Evolutionary conservation across 1,140 invertebrate species (phyloP).

Genomic region (Lasioglossum albipes): DNA sequence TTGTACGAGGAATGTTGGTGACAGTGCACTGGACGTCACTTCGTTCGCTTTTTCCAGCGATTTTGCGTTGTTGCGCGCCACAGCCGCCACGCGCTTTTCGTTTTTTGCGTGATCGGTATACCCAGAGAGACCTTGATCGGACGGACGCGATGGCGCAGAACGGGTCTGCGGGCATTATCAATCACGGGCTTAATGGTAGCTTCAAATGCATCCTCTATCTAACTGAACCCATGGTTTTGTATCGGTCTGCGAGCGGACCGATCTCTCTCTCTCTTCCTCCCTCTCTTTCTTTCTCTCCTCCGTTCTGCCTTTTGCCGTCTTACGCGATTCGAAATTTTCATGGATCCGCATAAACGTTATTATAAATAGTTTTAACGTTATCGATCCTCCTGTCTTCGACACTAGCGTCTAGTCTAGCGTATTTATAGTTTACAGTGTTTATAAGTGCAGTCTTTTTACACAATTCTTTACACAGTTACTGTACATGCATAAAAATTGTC

Average conservation of each 20-base stretch:
- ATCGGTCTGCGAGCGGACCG: conserved; percentile 44
- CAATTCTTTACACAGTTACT: too few species aligned
- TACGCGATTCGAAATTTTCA: conserved; percentile 10
- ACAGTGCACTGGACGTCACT: conserved; percentile 63
- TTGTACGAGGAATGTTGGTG: conserved; percentile 53
- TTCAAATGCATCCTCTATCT: conserved; percentile 75
- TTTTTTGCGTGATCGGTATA: conserved; percentile 69
- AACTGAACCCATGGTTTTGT: conserved; percentile 61
- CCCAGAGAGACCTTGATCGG: conserved; percentile 68
- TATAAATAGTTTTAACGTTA: conserved; percentile 31
- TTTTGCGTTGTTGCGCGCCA: conserved; percentile 55
- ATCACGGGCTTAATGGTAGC: conserved; percentile 75
- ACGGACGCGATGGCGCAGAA: conserved; percentile 70
- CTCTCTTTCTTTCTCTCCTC: not conserved
- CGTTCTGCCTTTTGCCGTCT: conserved; percentile 9
- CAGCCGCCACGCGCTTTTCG: conserved; percentile 51
- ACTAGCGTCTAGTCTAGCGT: not conserved
- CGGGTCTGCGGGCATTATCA: conserved; percentile 75
- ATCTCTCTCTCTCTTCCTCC: not conserved
- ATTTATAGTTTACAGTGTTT: too few species aligned
- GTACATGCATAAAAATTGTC: too few species aligned
- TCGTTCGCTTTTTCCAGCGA: conserved; percentile 59
- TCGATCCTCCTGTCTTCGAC: conserved; percentile 5
- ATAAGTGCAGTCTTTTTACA: too few species aligned
- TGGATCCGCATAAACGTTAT: conserved; percentile 26